Conservation (phyloP, 2,797 vertebrate species). For the Cheirogaleus major region DNA sequence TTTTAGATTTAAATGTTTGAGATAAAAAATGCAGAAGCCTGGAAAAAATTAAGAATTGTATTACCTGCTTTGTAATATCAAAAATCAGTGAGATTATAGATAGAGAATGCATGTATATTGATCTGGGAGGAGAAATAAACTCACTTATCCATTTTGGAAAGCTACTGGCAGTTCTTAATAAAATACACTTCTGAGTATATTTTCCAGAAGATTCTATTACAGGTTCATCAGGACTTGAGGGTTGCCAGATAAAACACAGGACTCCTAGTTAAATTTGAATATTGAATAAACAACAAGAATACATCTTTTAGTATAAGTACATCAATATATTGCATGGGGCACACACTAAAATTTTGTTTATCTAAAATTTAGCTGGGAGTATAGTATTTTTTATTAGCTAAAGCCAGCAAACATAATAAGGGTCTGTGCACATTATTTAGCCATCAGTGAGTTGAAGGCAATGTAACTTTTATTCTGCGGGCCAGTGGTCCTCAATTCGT, state of each 20-base stretch:
- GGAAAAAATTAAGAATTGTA: background rate
- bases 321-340: background rate
- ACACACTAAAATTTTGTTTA: background rate
- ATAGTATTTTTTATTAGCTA: background rate
- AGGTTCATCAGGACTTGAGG: background rate
- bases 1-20: background rate
- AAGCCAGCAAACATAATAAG: background rate
- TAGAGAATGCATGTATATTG: background rate
- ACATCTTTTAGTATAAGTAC: background rate
- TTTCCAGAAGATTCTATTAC: background rate
- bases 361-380: background rate
- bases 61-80: background rate
- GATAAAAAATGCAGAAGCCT: background rate
- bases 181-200: background rate
- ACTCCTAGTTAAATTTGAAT: background rate
- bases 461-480: background rate
- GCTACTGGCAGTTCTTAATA: background rate
- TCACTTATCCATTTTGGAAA: background rate
- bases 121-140: background rate
- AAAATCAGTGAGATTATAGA: background rate
- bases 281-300: background rate
- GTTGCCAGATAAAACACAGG: background rate
- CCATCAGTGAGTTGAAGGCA: background rate
- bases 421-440: background rate
- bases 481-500: background rate